phyloP scores from a whole-genome alignment of 1,140 invertebrate species.

The Acyrthosiphon pisum region DNA sequence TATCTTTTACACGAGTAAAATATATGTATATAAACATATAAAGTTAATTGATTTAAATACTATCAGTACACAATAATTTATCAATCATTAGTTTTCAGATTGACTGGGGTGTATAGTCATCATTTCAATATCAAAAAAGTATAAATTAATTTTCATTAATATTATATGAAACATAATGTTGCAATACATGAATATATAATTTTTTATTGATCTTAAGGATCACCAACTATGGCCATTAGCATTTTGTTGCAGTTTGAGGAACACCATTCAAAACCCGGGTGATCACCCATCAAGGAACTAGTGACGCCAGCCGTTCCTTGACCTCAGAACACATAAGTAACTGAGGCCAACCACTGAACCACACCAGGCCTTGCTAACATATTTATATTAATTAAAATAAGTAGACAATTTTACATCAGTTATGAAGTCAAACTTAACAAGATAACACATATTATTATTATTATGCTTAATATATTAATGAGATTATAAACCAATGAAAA shows the following conservation, averaged over 20 bases:
- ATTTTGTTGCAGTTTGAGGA: too few species aligned
- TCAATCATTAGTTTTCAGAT: slow-evolving; percentile 42
- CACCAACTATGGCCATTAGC: too few species aligned
- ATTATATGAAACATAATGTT: too few species aligned
- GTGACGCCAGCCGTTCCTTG: too few species aligned
- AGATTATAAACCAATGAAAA: neutral
- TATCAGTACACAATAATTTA: neutral
- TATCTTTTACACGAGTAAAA: neutral
- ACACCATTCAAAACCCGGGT: too few species aligned
- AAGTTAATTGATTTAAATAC: neutral
- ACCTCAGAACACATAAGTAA: too few species aligned
- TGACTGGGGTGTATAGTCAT: slow-evolving; percentile 38
- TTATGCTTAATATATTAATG: neutral
- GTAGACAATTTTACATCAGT: neutral
- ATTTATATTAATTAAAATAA: neutral
- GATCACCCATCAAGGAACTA: too few species aligned
- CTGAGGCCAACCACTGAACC: too few species aligned
- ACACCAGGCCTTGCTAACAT: too few species aligned
- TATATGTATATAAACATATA: neutral
- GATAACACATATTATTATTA: neutral
- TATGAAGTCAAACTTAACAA: neutral
- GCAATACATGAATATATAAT: too few species aligned
- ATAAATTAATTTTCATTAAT: neutral
- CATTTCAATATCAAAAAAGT: neutral
- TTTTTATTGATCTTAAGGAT: too few species aligned